Evolutionary conservation across 2,797 vertebrate genomes (phyloP).

Genomic region (Falco rusticolus): DNA sequence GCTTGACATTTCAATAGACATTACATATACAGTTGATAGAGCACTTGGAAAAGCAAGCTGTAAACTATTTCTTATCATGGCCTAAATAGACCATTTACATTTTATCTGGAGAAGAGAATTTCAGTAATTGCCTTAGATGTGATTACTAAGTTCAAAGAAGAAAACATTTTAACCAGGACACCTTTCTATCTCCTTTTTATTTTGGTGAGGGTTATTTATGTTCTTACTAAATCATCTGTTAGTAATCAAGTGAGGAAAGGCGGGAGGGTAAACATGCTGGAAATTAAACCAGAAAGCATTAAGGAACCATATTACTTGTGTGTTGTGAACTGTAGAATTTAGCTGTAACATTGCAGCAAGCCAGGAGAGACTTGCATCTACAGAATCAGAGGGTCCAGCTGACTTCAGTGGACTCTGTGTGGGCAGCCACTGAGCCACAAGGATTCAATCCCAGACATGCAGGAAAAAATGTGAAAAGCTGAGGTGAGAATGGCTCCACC

Average conservation of each 20-base stretch:
- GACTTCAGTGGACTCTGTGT: background rate
- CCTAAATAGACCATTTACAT: background rate
- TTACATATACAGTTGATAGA: background rate
- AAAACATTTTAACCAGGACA: background rate
- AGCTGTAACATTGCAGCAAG: background rate
- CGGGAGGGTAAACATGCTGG: background rate
- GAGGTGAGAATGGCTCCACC: background rate
- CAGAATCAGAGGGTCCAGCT: background rate
- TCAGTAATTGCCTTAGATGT: background rate
- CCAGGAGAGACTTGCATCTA: fast-evolving
- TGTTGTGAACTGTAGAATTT: background rate
- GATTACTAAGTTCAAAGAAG: background rate
- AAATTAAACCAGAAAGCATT: background rate
- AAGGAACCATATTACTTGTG: background rate
- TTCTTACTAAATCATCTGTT: background rate
- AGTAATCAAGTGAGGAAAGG: background rate
- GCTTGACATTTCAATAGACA: background rate
- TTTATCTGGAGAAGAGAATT: background rate
- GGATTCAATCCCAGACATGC: background rate
- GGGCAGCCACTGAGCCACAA: background rate
- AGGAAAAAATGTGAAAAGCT: background rate
- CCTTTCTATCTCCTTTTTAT: background rate
- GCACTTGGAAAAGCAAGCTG: background rate
- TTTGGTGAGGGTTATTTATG: background rate
- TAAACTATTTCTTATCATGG: background rate